Evolutionary conservation across 1,140 invertebrate genomes (phyloP), one percentile per base, ranked within the genome.

Genomic region (Drusus annulatus): DNA sequence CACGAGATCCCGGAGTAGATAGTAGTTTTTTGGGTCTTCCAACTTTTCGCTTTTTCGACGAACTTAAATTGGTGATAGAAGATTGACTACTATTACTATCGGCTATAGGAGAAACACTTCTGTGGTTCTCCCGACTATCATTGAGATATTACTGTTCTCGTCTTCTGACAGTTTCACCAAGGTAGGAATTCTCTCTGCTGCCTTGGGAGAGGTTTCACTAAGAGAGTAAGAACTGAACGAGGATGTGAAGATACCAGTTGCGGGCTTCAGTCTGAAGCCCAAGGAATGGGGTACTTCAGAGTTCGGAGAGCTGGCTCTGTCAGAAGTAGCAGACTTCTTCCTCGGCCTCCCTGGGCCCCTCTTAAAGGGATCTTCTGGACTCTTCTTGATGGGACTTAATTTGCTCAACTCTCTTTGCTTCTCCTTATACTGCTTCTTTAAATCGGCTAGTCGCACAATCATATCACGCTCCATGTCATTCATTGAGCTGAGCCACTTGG

Each of bases 31-130:
- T 93, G 0, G 95, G 95, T 80, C 95, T 89, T 2, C 95, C 95
- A 0, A 95, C 95, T 90, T 96, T 96, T 7, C 96, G 91, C 85
- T 96, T 96, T 83, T 96, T 95, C 0, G 93, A 94, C 0, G 93
- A 93, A 0, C 88, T 88, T 4, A 88, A 86, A 16, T 86, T 87
- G n/a, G 75, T 79, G 15, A 81, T 68, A 16, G 81, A 80, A 10
- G 79, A 80, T 52, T 81, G 81, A 65, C 79, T 81, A 31, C 81
- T 83, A 60, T 79, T 80, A 52, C 81, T 82, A 36, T 81, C 82
- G 15, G 82, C 77, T 17, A 81, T 65, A 2, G 82, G 82, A 73
- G 82, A 83, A 13, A 81, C 13, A 58, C 75, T 83, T 73, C 82
- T 79, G 21, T 63, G 23, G 65, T 51, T 56, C 6, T 78, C 77